Percentiles rank a stretch among this genome's conserved stretches.
Conservation (phyloP, 2,113 vertebrate species). For the Willisornis vidua region DNA sequence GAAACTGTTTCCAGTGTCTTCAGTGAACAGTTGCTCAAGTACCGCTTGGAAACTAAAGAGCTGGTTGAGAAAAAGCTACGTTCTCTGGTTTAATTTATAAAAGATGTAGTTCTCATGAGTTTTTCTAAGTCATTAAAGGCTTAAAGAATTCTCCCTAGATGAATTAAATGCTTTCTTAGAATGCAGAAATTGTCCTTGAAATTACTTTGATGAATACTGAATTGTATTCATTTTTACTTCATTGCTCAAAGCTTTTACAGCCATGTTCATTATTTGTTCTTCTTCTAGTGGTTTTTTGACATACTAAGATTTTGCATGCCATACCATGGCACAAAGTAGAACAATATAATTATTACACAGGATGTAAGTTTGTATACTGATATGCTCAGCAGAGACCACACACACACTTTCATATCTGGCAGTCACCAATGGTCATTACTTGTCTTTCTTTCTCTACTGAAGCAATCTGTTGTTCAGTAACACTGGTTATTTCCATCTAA, state of each 20-base stretch:
- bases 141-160: neutral
- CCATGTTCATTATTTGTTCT: neutral
- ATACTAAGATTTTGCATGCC: neutral
- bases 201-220: slow-evolving; percentile 23
- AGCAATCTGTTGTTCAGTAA: neutral
- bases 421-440: neutral
- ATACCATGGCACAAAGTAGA: neutral
- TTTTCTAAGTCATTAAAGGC: neutral
- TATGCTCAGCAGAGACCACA: neutral
- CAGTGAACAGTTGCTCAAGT: neutral
- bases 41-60: neutral
- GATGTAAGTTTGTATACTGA: neutral
- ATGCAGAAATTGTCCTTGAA: slow-evolving; percentile 1
- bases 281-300: neutral
- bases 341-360: neutral
- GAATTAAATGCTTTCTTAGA: slow-evolving; percentile 16
- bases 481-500: neutral
- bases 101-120: neutral
- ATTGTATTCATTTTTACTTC: slow-evolving; percentile 13
- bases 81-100: neutral
- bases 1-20: neutral
- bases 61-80: neutral
- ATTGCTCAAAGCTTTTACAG: neutral
- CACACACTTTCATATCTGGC: neutral
- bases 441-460: neutral